These are phyloP conservation scores for Rotaria magnacalcarata DNA, from an alignment of 2,888 invertebrate genomes.

Conservation along the genomic window DNA sequence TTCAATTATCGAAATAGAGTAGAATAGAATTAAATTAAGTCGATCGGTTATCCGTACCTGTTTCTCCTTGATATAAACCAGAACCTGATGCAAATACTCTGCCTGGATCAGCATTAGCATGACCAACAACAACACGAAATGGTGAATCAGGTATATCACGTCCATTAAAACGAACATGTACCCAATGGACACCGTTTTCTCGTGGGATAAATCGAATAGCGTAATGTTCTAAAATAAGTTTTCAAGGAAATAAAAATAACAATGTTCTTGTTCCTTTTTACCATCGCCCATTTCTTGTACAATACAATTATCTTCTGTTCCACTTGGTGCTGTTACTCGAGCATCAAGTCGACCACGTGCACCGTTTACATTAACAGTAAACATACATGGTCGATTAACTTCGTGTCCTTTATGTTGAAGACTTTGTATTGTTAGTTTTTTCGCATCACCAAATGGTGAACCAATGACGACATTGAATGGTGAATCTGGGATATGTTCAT, in stretches of 20 bases:
- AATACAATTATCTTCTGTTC: conserved; percentile 89
- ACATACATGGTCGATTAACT: conserved; percentile 81
- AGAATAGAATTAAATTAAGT: no score
- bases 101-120: conserved; percentile 86
- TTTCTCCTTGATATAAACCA: conserved; percentile 52
- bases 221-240: conserved; percentile 54
- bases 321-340: conserved; percentile 74
- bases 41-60: neutral
- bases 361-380: conserved; percentile 88
- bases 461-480: conserved; percentile 90
- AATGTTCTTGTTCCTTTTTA: neutral
- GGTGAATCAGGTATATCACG: conserved; percentile 94
- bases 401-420: conserved; percentile 55
- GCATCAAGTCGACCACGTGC: conserved; percentile 64
- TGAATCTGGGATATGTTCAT: conserved; percentile 95
- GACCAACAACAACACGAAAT: conserved; percentile 64
- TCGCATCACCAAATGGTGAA: conserved; percentile 88
- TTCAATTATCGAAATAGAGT: no score
- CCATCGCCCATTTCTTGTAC: conserved; percentile 80
- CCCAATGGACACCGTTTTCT: conserved; percentile 81
- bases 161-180: conserved; percentile 90
- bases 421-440: conserved; percentile 66
- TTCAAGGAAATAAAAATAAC: no score
- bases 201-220: conserved; percentile 73
- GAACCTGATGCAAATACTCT: conserved; percentile 56